Base-by-base conservation (phyloP, 2,888 invertebrate species). In the Xanthorhoe spadicearia region DNA sequence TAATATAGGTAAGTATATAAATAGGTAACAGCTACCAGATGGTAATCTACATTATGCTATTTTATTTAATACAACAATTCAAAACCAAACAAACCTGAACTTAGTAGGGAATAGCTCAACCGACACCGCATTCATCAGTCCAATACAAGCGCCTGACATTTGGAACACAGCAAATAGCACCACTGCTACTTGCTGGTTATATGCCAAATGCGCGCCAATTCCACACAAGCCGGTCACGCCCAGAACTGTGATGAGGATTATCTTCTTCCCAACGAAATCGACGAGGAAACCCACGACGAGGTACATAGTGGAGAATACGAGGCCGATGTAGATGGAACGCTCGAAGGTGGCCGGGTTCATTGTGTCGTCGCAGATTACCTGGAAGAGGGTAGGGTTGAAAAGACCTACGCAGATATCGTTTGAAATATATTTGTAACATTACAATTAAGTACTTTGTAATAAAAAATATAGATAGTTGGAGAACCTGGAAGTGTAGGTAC, bases 241-340 rank as follows among this genome's bases (percentile, higher is more conserved):
- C 54, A 94, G 87, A 72, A 86, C 86, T 71, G 86, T 83, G 76
- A 95, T 80, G n/a, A 95, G 82, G 63, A 95, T 89, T 49, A 87
- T 83, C 79, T 94, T 94, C 80, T 95, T 95, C 55, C 91, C 90
- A 50, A 92, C 66, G 60, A 85, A 80, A 81, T 92, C 92, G 0
- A 93, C 95, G 0, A 95, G 86, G 79, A 94, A 94, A 10, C 96
- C 95, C 17, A 95, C 95, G 19, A 94, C 75, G 38, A 95, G 78
- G 82, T 96, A 96, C 78, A 95, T 94, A 0, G 95, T 77, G 23
- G 95, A 92, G 77, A 96, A 96, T 5, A 94, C 94, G 0, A 93
- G 88, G 0, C 96, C 96, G 74, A 96, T 95, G 69, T 94, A 93
- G 69, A 96, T 93, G 55, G 96, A 94, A 55, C 95, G 94, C 75